phyloP scores from a whole-genome alignment of 2,797 vertebrate species.

The Bucorvus abyssinicus region DNA sequence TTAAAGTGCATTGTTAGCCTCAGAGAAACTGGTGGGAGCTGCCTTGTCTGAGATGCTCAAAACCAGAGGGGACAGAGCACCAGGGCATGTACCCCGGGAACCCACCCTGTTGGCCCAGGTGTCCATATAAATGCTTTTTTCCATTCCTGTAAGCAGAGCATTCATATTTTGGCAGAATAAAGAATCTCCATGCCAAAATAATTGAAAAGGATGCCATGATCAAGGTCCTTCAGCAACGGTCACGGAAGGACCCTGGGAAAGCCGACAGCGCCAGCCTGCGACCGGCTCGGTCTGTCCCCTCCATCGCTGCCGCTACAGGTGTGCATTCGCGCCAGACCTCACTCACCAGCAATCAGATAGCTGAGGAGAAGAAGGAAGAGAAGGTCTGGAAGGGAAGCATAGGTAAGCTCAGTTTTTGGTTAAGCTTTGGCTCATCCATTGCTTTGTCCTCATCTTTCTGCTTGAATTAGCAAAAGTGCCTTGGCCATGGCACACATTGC shows the following conservation, averaged over 20 bases:
- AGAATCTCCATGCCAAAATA: conserved; percentile 88
- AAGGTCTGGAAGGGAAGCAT: conserved; percentile 80
- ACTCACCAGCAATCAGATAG: conserved; percentile 75
- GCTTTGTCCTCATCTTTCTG: neutral
- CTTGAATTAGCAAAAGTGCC: neutral
- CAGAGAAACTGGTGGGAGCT: neutral
- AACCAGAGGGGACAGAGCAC: neutral
- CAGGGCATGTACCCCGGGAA: rapidly evolving
- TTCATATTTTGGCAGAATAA: conserved; percentile 76
- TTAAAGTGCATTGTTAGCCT: neutral
- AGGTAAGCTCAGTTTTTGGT: conserved; percentile 66
- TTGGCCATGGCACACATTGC: rapidly evolving
- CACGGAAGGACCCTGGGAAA: conserved; percentile 80
- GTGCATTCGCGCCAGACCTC: conserved; percentile 81
- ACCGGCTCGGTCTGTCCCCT: conserved; percentile 82
- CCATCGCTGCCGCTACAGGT: conserved; percentile 75
- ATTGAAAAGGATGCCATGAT: conserved; percentile 91
- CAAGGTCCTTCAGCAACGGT: conserved; percentile 87
- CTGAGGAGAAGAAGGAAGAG: conserved; percentile 82
- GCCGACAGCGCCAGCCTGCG: conserved; percentile 76
- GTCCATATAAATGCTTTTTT: neutral
- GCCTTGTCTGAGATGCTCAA: neutral
- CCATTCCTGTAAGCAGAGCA: neutral
- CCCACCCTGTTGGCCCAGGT: neutral
- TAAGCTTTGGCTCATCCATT: neutral